A percentile compares a stretch with the other conserved stretches of the same genome.
These are phyloP conservation scores for Ptychadena robeensis DNA, from an alignment of 2,797 vertebrate species.

Conservation along the genomic window DNA sequence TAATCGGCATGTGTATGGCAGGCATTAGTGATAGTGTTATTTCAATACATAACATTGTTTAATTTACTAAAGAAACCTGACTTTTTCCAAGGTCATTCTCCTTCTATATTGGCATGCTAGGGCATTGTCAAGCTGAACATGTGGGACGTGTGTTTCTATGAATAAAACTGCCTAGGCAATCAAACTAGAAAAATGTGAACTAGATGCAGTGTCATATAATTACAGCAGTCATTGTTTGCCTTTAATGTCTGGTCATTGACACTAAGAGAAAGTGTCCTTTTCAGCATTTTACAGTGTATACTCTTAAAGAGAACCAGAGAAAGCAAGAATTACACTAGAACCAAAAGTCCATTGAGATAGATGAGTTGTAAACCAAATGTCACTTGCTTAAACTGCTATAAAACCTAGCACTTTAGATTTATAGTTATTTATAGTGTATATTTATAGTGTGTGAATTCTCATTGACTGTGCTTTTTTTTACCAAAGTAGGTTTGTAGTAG, in stretches of 20 bases:
- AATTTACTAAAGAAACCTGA: neutral
- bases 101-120: neutral
- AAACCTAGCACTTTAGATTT: neutral
- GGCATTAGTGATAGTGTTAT: neutral
- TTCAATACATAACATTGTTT: neutral
- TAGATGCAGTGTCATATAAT: slow-evolving; percentile 28
- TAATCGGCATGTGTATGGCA: too few relatives aligned
- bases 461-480: neutral
- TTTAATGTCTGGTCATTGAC: slow-evolving; percentile 49
- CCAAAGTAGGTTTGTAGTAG: too few relatives aligned
- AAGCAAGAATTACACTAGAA: slow-evolving; percentile 7
- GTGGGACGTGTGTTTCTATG: slow-evolving; percentile 8
- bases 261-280: slow-evolving; percentile 16
- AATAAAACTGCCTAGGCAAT: slow-evolving; percentile 39
- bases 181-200: slow-evolving; percentile 16
- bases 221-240: slow-evolving; percentile 20
- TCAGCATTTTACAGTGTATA: slow-evolving; percentile 7
- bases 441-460: neutral
- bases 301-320: neutral
- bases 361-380: neutral
- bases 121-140: neutral
- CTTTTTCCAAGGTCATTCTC: slow-evolving; percentile 25
- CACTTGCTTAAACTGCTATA: neutral
- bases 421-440: neutral
- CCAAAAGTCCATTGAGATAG: neutral